Evolutionary conservation across 2,888 invertebrate species (phyloP), one percentile per base, ranked within the genome.

Genomic region (Diarsia rubi): DNA sequence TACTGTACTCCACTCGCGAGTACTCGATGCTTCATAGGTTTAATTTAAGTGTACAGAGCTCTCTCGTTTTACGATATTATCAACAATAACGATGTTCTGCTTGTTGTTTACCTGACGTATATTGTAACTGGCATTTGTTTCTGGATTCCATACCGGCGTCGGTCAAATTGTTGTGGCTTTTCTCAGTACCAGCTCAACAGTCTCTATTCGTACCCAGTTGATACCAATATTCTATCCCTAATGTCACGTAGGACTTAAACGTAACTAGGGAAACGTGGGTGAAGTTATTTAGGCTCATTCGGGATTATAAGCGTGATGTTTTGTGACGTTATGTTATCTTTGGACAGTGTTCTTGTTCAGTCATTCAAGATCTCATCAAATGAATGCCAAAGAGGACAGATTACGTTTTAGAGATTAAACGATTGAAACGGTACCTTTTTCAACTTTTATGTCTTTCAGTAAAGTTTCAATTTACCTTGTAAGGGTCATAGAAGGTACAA

Each of bases 11-110:
- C 27, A 64, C 71, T 64, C 71, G 42, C 60, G 62, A 63, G 54
- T 37, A 59, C 66, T 81, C 78, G 44, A 52, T 63, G 68, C 52
- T 70, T 68, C 80, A 62, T 76, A 83, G 65, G 73, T 71, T 73
- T 68, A 27, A 62, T 68, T 73, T 73, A 84, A 74, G 60, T 57
- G 57, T 69, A 76, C 63, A 6, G 47, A 69, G 64, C 52, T 72
- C 24, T 74, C 52, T 47, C 57, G 24, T 60, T 82, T 79, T 66
- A 82, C 66, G 78, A 73, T 69, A 65, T n/a, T 37, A 77, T 63
- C 67, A 68, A 59, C 63, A 73, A 70, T 69, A 81, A 68, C 19
- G 19, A 31, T 47, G 37, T 45, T 60, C 44, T 24, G 37, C 31
- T 59, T 66, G 49, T 67, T 74, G 24, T 79, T 69, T 54, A 54